Evolutionary conservation across 2,888 invertebrate genomes (phyloP).

Genomic region (Watsonalla binaria): DNA sequence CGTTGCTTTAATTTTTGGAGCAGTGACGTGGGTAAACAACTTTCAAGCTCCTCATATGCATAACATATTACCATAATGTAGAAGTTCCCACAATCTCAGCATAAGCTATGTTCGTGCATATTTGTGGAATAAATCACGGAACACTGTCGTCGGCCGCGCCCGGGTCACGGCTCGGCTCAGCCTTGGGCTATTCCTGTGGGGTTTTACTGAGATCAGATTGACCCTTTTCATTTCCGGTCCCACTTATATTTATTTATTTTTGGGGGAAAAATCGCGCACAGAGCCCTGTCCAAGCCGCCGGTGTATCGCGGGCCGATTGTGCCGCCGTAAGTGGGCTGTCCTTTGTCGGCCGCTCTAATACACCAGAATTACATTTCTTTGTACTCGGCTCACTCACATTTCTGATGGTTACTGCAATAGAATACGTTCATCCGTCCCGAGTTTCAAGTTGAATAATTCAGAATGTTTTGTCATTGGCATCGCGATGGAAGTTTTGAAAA

Average conservation of each 20-base stretch:
- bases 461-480: not conserved
- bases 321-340: constrained; percentile 24
- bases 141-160: not conserved
- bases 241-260: constrained; percentile 40
- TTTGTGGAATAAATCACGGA: not conserved
- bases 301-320: constrained; percentile 12
- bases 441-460: constrained; percentile 5
- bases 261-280: constrained; percentile 28
- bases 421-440: constrained; percentile 11
- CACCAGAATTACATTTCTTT: constrained; percentile 19
- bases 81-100: not conserved
- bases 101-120: not conserved
- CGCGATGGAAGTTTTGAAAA: not conserved
- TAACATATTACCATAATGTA: not conserved
- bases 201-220: constrained; percentile 35
- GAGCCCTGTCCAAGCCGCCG: constrained; percentile 1
- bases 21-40: not conserved
- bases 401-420: constrained; percentile 8
- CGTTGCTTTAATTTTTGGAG: not conserved
- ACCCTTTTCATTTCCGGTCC: constrained; percentile 48
- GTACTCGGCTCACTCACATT: constrained; percentile 12
- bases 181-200: constrained; percentile 15
- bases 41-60: not conserved
- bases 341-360: constrained; percentile 25
- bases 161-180: constrained; percentile 7